Percentiles rank a stretch among this genome's conserved stretches.
Evolutionary conservation across 2,888 invertebrate genomes (phyloP).

Genomic region (Heteropelma amictum): DNA sequence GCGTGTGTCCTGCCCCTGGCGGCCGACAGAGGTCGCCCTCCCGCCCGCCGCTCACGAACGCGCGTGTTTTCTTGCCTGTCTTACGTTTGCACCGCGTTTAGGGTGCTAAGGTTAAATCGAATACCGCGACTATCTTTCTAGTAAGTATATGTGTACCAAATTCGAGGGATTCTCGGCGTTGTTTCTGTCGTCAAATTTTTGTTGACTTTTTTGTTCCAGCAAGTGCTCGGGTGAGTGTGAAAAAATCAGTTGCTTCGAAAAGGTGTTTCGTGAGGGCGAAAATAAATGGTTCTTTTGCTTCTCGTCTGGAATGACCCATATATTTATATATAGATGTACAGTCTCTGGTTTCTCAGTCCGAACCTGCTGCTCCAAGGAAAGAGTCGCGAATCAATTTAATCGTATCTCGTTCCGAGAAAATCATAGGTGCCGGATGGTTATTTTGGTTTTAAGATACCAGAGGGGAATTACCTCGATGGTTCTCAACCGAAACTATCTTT

Average conservation of each 20-base stretch:
- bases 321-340: background rate
- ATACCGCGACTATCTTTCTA: too few species aligned
- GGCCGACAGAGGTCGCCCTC: background rate
- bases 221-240: too few species aligned
- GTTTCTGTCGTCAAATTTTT: too few species aligned
- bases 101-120: too few species aligned
- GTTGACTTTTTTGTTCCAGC: too few species aligned
- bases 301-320: background rate
- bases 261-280: too few species aligned
- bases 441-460: conserved; percentile 67
- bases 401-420: conserved; percentile 73
- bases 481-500: conserved; percentile 61
- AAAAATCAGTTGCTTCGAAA: too few species aligned
- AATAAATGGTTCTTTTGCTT: too few species aligned
- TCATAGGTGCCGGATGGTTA: conserved; percentile 73
- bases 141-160: too few species aligned
- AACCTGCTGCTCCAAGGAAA: conserved; percentile 46
- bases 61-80: too few species aligned
- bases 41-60: background rate
- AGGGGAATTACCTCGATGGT: conserved; percentile 60
- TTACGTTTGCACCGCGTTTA: too few species aligned
- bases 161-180: too few species aligned
- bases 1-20: background rate
- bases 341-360: conserved; percentile 22
- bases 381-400: conserved; percentile 75